Percentiles rank a stretch among this genome's conserved stretches.
Evolutionary conservation across 2,888 invertebrate genomes (phyloP).

Genomic region (Campopleginae sp.): DNA sequence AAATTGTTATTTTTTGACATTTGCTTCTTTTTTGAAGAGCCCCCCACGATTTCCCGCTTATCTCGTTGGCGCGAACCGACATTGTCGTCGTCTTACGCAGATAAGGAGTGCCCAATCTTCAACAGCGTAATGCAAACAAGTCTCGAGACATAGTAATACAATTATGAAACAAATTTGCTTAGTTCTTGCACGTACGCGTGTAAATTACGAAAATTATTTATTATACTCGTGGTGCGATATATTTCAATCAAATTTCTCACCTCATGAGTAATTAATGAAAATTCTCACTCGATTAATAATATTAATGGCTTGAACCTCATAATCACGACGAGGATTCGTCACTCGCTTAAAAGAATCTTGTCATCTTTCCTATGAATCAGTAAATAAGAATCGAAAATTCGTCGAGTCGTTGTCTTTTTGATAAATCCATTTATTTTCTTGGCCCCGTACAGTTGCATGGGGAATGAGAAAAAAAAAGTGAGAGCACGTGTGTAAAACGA

Average conservation of each 20-base stretch:
- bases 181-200: not conserved
- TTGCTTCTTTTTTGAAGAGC: conserved; percentile 17
- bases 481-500: conserved; percentile 32
- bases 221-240: not conserved
- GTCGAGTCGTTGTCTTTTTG: not conserved
- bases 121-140: not conserved
- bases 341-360: not conserved
- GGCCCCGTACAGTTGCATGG: not conserved
- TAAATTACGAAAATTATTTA: not conserved
- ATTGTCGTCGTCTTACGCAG: conserved; percentile 12
- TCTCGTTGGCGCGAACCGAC: not conserved
- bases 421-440: not conserved
- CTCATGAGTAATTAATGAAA: not conserved
- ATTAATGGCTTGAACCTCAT: not conserved
- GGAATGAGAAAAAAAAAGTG: not conserved
- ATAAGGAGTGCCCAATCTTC: conserved; percentile 52
- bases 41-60: conserved; percentile 69
- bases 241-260: not conserved
- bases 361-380: not conserved
- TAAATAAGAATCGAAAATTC: not conserved
- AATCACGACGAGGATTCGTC: not conserved
- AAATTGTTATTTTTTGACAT: not conserved
- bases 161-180: not conserved
- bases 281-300: not conserved
- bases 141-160: not conserved